Conservation (phyloP, 2,888 invertebrate genomes). For the Copidosoma aretas region DNA sequence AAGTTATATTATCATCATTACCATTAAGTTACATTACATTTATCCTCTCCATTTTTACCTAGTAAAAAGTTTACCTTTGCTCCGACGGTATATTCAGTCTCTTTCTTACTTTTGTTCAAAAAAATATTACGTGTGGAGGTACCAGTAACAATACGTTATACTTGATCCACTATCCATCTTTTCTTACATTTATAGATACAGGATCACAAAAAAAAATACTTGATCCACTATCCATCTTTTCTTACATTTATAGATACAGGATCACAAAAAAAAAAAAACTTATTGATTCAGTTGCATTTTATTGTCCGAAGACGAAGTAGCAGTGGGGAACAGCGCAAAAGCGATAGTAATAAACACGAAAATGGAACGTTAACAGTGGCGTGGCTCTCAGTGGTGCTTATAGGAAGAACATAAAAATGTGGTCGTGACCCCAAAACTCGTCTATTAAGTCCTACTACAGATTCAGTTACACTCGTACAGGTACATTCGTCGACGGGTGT, state of each 20-base stretch:
- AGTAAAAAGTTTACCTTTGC: too few relatives aligned
- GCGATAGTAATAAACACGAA: conserved; percentile 42
- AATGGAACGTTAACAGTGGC: conserved; percentile 13
- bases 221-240: background rate
- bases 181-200: background rate
- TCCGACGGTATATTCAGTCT: too few relatives aligned
- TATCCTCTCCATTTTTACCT: too few relatives aligned
- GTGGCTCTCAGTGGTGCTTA: background rate
- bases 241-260: background rate
- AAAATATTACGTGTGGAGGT: background rate
- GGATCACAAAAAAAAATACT: background rate
- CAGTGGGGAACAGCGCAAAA: conserved; percentile 7
- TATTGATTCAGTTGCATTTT: conserved; percentile 30
- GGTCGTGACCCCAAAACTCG: background rate
- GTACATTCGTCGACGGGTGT: background rate
- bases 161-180: background rate
- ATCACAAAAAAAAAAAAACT: conserved; percentile 25
- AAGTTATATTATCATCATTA: too few relatives aligned
- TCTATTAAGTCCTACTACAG: too few relatives aligned
- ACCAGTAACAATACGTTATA: background rate
- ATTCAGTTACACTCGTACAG: background rate
- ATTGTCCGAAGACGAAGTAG: conserved; percentile 21
- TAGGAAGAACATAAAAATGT: conserved; percentile 1
- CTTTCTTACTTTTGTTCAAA: background rate
- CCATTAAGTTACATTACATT: too few relatives aligned